Evolutionary conservation across 2,797 vertebrate genomes (phyloP).

Genomic region (Spea hammondii): DNA sequence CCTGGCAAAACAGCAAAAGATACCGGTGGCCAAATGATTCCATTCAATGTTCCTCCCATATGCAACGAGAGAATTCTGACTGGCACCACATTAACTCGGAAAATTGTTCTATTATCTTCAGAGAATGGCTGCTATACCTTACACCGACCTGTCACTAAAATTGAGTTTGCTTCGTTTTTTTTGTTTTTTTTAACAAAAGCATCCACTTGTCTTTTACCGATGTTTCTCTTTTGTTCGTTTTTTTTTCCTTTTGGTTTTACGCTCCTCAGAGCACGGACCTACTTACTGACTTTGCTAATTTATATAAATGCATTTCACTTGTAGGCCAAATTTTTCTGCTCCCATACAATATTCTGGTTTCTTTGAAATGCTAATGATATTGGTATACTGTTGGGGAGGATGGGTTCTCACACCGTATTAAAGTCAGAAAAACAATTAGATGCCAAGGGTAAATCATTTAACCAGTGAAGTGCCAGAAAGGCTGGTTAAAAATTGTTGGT

Average conservation of each 20-base stretch:
- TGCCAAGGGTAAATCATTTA: too few relatives aligned
- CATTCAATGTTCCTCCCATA: neutral
- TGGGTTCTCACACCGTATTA: too few relatives aligned
- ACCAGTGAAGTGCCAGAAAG: too few relatives aligned
- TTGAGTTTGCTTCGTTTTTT: neutral
- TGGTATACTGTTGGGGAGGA: neutral
- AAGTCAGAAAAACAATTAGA: too few relatives aligned
- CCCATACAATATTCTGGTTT: conserved; percentile 12
- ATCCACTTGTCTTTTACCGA: conserved; percentile 10
- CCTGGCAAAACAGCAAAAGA: neutral
- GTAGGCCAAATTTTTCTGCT: conserved; percentile 33
- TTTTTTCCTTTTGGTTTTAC: conserved; percentile 5
- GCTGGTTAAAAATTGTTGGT: too few relatives aligned
- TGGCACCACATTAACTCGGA: neutral
- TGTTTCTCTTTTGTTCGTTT: conserved; percentile 17
- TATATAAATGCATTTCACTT: conserved; percentile 41
- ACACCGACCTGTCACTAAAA: conserved; percentile 5
- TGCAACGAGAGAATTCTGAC: neutral
- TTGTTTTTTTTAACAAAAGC: neutral
- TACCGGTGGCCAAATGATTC: conserved; percentile 18
- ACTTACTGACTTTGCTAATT: conserved; percentile 44
- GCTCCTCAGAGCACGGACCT: conserved; percentile 43
- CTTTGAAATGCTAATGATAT: conserved; percentile 28
- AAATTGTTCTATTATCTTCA: conserved; percentile 11
- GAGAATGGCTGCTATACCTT: neutral